Conservation (phyloP, 2,113 vertebrate species). For the Pimephales promelas region DNA sequence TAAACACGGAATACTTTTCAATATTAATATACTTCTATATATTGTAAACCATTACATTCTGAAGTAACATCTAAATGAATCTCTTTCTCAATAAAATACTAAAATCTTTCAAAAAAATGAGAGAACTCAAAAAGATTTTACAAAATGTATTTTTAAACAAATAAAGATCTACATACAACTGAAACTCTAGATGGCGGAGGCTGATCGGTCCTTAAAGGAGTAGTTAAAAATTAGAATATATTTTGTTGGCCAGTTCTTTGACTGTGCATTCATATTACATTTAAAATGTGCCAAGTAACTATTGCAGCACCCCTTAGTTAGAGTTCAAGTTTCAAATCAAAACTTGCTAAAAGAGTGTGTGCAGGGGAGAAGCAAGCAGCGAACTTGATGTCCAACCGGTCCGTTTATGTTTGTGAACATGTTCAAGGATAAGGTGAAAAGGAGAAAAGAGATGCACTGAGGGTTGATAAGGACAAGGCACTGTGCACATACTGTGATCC, state of each 20-base stretch:
- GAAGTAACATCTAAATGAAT: too few relatives aligned
- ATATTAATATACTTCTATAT: neutral
- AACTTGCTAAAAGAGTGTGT: neutral
- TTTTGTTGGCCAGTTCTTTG: neutral
- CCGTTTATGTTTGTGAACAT: neutral
- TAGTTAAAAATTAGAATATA: neutral
- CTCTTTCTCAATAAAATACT: too few relatives aligned
- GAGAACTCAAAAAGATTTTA: too few relatives aligned
- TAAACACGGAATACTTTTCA: neutral
- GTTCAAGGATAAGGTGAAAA: slow-evolving; percentile 12
- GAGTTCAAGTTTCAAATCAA: neutral
- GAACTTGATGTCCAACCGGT: neutral
- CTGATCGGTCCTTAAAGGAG: too few relatives aligned
- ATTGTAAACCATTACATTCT: too few relatives aligned
- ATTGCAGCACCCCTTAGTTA: neutral
- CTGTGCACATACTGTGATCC: slow-evolving; percentile 23
- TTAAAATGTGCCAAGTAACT: neutral
- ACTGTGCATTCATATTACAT: neutral
- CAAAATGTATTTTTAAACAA: too few relatives aligned
- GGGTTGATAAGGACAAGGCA: slow-evolving; percentile 5
- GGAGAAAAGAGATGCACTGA: neutral
- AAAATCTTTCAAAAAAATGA: too few relatives aligned
- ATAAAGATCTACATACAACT: too few relatives aligned
- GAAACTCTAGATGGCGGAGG: too few relatives aligned
- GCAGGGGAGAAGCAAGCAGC: neutral